A percentile compares a stretch with the other conserved stretches of the same genome.
These are phyloP conservation scores for Oryctes rhinoceros DNA, from an alignment of 1,140 invertebrate genomes.

Conservation along the genomic window DNA sequence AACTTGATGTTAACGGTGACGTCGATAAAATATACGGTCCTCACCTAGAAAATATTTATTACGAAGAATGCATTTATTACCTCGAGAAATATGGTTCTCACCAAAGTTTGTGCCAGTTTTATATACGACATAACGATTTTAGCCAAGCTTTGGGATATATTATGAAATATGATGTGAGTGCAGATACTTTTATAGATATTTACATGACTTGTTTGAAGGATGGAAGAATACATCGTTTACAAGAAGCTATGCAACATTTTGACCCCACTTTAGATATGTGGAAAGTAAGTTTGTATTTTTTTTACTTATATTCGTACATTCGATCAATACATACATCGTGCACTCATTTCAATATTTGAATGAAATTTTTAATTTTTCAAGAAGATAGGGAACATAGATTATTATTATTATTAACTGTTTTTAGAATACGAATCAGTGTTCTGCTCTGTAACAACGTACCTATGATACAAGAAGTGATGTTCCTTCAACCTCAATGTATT, in stretches of 20 bases:
- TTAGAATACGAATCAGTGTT: no score
- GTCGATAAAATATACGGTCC: constrained; percentile 45
- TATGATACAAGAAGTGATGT: no score
- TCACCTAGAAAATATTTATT: constrained; percentile 67
- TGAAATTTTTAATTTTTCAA: background rate
- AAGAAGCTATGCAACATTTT: constrained; percentile 68
- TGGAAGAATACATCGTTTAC: constrained; percentile 68
- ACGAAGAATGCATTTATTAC: constrained; percentile 78
- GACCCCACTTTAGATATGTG: constrained; percentile 71
- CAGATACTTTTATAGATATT: constrained; percentile 77
- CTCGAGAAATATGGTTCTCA: constrained; percentile 75
- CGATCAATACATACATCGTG: background rate
- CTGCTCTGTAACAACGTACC: no score
- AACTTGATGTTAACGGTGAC: constrained; percentile 41
- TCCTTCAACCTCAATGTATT: no score
- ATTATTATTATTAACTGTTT: background rate
- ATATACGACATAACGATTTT: constrained; percentile 71
- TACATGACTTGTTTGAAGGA: constrained; percentile 72
- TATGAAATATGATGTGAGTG: constrained; percentile 69
- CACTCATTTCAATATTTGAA: no score
- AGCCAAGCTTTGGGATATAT: constrained; percentile 70
- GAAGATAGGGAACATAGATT: background rate
- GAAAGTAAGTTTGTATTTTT: constrained; percentile 64
- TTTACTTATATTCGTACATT: background rate
- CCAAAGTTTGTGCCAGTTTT: constrained; percentile 74